Evolutionary conservation across 2,113 vertebrate genomes (phyloP).

Genomic region (Zosterops pallidus): DNA sequence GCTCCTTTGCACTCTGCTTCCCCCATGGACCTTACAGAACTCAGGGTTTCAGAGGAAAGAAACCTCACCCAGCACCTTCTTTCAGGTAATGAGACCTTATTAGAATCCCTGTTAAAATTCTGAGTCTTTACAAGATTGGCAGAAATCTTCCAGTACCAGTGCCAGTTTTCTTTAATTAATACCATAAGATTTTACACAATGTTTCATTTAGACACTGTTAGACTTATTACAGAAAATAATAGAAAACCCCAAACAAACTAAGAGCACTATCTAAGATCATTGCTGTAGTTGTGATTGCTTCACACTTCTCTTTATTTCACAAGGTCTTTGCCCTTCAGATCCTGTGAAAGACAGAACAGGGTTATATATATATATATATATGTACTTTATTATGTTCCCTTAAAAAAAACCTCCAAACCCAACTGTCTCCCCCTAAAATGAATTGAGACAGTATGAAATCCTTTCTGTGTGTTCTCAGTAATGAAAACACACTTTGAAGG

Average conservation of each 20-base stretch:
- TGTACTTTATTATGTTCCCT: neutral
- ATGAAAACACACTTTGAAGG: neutral
- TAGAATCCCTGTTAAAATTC: neutral
- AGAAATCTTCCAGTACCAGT: neutral
- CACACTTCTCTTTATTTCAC: neutral
- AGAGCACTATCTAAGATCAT: neutral
- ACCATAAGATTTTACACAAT: neutral
- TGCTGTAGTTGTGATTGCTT: neutral
- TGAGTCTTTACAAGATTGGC: neutral
- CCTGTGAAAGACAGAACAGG: neutral
- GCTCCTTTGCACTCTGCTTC: neutral
- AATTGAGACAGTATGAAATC: neutral
- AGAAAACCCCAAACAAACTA: neutral
- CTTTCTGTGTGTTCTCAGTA: neutral
- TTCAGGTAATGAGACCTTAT: neutral
- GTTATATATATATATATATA: neutral
- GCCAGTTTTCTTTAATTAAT: neutral
- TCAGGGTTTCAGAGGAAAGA: neutral
- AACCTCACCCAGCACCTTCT: neutral
- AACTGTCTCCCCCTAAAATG: neutral
- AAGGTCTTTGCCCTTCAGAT: neutral
- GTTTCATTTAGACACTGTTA: neutral
- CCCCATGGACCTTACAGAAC: neutral
- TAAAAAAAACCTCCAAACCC: neutral
- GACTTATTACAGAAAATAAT: neutral